phyloP scores from a whole-genome alignment of 2,797 vertebrate genomes.

The Stomatorhinus walkeri region DNA sequence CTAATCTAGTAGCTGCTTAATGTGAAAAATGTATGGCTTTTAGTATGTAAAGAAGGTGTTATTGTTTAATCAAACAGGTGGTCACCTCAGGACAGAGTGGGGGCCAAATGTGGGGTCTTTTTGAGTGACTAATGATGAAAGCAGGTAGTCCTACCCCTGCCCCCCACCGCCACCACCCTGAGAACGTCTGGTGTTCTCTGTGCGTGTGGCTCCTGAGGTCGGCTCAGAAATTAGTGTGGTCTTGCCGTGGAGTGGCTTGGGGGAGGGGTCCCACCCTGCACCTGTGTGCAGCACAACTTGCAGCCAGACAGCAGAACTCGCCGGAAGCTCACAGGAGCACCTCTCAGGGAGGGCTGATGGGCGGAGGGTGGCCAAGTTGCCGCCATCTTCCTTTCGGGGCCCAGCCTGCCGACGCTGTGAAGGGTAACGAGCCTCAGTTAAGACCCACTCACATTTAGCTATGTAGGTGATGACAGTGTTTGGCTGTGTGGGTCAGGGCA shows the following conservation, averaged over 20 bases:
- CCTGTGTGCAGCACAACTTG: not conserved
- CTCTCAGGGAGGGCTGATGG: not conserved
- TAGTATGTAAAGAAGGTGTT: not conserved
- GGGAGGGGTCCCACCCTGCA: not conserved
- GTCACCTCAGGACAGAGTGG: not conserved
- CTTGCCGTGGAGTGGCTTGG: not conserved
- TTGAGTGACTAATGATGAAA: not conserved
- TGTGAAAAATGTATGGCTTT: not conserved
- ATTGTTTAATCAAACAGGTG: not conserved
- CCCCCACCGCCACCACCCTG: not conserved
- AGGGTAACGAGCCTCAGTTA: not conserved
- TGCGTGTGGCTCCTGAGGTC: not conserved
- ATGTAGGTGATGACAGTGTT: not conserved
- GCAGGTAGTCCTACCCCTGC: not conserved
- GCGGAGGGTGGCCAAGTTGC: not conserved
- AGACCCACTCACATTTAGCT: not conserved
- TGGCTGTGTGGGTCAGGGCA: not conserved
- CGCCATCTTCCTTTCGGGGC: not conserved
- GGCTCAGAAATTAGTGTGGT: slow-evolving; percentile 9
- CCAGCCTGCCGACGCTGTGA: not conserved
- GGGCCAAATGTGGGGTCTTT: not conserved
- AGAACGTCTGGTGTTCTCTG: not conserved
- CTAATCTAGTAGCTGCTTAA: not conserved
- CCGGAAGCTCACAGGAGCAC: not conserved
- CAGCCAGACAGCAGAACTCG: not conserved